These are phyloP conservation scores for Falco punctatus DNA, from an alignment of 2,113 vertebrate species.

Conservation along the genomic window DNA sequence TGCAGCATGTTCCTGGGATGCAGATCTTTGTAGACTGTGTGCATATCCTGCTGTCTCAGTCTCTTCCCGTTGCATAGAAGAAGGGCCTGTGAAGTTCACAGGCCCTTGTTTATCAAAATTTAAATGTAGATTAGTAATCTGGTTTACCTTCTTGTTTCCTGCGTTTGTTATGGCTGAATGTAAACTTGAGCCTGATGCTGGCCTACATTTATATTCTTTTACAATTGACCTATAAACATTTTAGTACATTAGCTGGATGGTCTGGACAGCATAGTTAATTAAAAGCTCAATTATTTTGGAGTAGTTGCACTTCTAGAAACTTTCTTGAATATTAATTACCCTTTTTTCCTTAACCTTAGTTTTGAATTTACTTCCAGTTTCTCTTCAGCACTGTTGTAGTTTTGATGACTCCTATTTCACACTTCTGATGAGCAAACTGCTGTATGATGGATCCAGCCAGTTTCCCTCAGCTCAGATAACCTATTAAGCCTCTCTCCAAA, in stretches of 20 bases:
- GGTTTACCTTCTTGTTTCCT: not conserved
- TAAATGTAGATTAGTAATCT: not conserved
- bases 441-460: not conserved
- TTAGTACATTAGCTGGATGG: not conserved
- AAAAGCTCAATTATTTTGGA: not conserved
- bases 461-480: not conserved
- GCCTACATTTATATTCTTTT: not conserved
- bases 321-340: not conserved
- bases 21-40: not conserved
- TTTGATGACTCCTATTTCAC: not conserved
- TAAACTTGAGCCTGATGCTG: not conserved
- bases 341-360: not conserved
- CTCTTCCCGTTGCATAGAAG: not conserved
- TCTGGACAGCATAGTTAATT: accelerated
- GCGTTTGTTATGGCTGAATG: not conserved
- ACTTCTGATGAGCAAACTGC: not conserved
- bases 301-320: not conserved
- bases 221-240: not conserved
- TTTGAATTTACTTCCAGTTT: not conserved
- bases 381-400: not conserved
- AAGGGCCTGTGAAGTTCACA: not conserved
- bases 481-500: not conserved
- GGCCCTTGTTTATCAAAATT: not conserved
- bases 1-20: not conserved
- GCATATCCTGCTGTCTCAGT: not conserved